Evolutionary conservation across 2,888 invertebrate genomes (phyloP).

Genomic region (Chesias legatella): DNA sequence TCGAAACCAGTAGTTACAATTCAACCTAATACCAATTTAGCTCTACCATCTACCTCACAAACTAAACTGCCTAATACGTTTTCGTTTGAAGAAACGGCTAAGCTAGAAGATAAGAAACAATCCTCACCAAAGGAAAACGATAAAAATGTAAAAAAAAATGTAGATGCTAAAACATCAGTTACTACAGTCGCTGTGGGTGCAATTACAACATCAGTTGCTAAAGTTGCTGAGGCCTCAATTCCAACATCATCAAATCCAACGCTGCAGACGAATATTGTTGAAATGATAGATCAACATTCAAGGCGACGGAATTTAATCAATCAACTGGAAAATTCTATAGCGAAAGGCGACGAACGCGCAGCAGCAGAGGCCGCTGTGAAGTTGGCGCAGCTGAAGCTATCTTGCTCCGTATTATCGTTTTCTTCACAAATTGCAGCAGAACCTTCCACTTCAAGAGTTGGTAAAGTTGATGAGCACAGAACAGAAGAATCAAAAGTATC

Average conservation of each 20-base stretch:
- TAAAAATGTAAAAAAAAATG: slow-evolving; percentile 7
- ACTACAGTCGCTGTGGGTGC: background rate
- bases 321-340: slow-evolving; percentile 88
- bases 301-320: slow-evolving; percentile 77
- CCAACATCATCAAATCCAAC: slow-evolving; percentile 6
- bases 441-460: slow-evolving; percentile 27
- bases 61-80: background rate
- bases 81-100: slow-evolving; percentile 3
- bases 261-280: slow-evolving; percentile 4
- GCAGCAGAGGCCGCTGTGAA: slow-evolving; percentile 89
- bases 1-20: background rate
- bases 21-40: slow-evolving; percentile 1
- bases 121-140: slow-evolving; percentile 14
- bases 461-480: slow-evolving; percentile 1
- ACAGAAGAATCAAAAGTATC: slow-evolving; percentile 4
- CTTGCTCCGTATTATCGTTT: slow-evolving; percentile 83
- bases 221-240: background rate
- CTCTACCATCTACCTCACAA: slow-evolving; percentile 3
- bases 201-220: slow-evolving; percentile 2
- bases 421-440: slow-evolving; percentile 64
- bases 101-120: slow-evolving; percentile 8
- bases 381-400: slow-evolving; percentile 87
- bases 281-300: slow-evolving; percentile 44
- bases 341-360: slow-evolving; percentile 86
- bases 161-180: slow-evolving; percentile 2